Percentiles rank a stretch among this genome's conserved stretches.
phyloP scores from a whole-genome alignment of 2,888 invertebrate genomes.

The Andrena dorsata region DNA sequence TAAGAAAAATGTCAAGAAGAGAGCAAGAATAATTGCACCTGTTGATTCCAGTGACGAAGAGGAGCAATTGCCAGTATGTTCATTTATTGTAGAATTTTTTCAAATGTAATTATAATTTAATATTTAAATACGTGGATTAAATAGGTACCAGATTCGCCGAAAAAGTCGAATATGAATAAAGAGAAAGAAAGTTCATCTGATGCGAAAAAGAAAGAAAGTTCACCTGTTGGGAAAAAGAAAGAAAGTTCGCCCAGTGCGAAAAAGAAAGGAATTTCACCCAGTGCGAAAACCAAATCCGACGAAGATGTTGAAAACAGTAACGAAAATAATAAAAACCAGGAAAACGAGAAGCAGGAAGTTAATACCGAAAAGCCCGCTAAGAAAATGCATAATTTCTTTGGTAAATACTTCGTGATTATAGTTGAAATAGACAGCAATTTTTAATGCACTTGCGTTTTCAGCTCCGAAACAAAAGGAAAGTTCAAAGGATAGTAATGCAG shows the following conservation, averaged over 20 bases:
- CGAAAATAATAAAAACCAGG: constrained; percentile 55
- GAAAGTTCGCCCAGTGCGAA: constrained; percentile 56
- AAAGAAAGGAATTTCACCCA: constrained; percentile 36
- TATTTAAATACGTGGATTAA: constrained; percentile 14
- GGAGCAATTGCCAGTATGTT: constrained; percentile 71
- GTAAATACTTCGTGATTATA: constrained; percentile 59
- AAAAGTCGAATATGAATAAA: constrained; percentile 65
- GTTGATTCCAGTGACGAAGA: constrained; percentile 82
- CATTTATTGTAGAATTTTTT: constrained; percentile 15
- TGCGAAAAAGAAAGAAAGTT: background rate
- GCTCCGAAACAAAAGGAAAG: constrained; percentile 70
- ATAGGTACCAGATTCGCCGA: constrained; percentile 69
- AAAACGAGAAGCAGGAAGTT: constrained; percentile 53
- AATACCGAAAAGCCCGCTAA: constrained; percentile 63
- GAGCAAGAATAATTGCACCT: constrained; percentile 69
- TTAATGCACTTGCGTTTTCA: constrained; percentile 43
- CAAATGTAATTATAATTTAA: constrained; percentile 19
- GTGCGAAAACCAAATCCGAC: constrained; percentile 58
- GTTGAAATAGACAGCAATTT: background rate
- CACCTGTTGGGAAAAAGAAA: constrained; percentile 24
- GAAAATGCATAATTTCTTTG: constrained; percentile 75
- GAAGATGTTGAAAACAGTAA: constrained; percentile 19
- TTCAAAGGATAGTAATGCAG: constrained; percentile 56
- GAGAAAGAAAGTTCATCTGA: constrained; percentile 63
- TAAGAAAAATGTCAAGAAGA: constrained; percentile 68